phyloP scores from a whole-genome alignment of 2,888 invertebrate genomes.

The Polia nebulosa region DNA sequence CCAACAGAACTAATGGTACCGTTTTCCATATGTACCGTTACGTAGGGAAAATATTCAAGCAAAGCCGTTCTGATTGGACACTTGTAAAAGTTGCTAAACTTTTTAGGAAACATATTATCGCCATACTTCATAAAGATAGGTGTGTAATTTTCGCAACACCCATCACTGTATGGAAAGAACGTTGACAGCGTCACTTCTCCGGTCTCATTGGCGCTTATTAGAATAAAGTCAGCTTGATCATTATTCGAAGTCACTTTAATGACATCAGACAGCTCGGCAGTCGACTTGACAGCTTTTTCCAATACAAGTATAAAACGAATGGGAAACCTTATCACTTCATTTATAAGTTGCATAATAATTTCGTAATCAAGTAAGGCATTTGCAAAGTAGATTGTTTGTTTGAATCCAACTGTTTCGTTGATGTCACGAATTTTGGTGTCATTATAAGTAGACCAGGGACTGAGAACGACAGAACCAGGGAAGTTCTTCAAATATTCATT shows the following conservation, averaged over 20 bases:
- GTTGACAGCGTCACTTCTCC: conserved; percentile 69
- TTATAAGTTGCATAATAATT: conserved; percentile 66
- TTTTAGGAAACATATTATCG: conserved; percentile 71
- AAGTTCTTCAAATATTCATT: conserved; percentile 69
- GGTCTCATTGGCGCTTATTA: conserved; percentile 64
- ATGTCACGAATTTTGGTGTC: conserved; percentile 46
- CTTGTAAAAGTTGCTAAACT: conserved; percentile 76
- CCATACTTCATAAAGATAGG: conserved; percentile 67
- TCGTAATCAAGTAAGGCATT: conserved; percentile 68
- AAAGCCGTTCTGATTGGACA: conserved; percentile 74
- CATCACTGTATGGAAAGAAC: conserved; percentile 74
- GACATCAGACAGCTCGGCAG: conserved; percentile 54
- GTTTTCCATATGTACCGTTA: conserved; percentile 62
- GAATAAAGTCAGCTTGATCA: conserved; percentile 76
- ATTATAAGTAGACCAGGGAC: conserved; percentile 56
- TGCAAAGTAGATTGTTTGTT: conserved; percentile 76
- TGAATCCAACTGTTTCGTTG: conserved; percentile 62
- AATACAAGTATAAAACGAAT: conserved; percentile 74
- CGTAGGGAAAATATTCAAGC: conserved; percentile 69
- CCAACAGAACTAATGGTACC: conserved; percentile 63
- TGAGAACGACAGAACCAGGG: conserved; percentile 67
- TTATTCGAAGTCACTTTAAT: conserved; percentile 74
- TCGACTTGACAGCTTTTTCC: conserved; percentile 50
- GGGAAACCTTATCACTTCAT: conserved; percentile 64
- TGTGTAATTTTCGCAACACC: conserved; percentile 71